These are phyloP conservation scores for Hipposideros larvatus DNA, from an alignment of 2,797 vertebrate species.

Conservation along the genomic window DNA sequence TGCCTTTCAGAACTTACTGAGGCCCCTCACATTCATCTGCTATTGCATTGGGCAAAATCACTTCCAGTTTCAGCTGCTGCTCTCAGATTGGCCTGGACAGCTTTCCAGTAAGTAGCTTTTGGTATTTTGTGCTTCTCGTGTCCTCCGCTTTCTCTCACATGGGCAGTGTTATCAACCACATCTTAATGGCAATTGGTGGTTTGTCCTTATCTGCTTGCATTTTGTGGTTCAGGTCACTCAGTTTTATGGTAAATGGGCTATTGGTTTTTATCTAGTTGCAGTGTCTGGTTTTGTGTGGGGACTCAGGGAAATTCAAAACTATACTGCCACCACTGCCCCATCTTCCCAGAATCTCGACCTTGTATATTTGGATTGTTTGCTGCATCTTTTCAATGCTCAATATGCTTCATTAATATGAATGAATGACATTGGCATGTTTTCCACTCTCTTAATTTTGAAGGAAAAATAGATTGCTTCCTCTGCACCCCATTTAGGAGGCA, in stretches of 20 bases:
- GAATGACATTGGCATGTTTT: background rate
- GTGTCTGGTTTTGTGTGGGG: background rate
- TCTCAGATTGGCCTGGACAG: background rate
- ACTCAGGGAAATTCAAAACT: background rate
- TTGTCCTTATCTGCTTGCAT: background rate
- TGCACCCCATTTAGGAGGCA: background rate
- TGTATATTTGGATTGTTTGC: background rate
- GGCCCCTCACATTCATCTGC: background rate
- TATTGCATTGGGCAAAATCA: background rate
- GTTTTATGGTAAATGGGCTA: background rate
- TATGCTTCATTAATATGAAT: background rate
- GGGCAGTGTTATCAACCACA: background rate
- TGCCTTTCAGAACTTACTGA: background rate
- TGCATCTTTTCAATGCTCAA: background rate
- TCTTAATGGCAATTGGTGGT: background rate
- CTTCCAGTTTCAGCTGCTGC: too few species aligned
- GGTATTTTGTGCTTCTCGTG: background rate
- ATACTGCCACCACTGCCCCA: too few species aligned
- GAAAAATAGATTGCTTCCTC: background rate
- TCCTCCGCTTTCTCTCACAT: background rate
- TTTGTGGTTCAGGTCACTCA: background rate
- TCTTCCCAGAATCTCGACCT: background rate
- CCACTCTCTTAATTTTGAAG: background rate
- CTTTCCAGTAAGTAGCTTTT: background rate
- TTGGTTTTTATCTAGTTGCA: background rate